phyloP scores from a whole-genome alignment of 2,797 vertebrate genomes.

The Chanos chanos region DNA sequence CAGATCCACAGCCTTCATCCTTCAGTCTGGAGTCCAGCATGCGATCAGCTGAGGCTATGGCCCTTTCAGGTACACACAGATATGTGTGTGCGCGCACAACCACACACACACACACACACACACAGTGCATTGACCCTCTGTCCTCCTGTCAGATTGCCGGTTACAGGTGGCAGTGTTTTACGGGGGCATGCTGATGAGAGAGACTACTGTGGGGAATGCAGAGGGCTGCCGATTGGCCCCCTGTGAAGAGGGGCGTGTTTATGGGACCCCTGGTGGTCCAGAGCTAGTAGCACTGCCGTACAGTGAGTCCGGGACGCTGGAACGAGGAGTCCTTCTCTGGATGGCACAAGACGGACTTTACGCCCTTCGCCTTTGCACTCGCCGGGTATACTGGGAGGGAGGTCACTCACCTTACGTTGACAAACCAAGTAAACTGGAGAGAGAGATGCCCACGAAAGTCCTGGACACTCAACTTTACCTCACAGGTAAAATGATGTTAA shows the following conservation, averaged over 20 bases:
- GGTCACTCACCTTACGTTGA: conserved; percentile 75
- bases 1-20: conserved; percentile 81
- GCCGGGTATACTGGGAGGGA: conserved; percentile 90
- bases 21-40: conserved; percentile 85
- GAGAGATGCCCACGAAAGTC: conserved; percentile 85
- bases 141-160: conserved; percentile 73
- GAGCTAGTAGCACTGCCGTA: conserved; percentile 74
- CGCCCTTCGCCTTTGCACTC: conserved; percentile 86
- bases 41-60: conserved; percentile 84
- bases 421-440: conserved; percentile 87
- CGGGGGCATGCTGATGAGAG: conserved; percentile 80
- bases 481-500: conserved; percentile 75
- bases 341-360: conserved; percentile 90
- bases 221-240: conserved; percentile 90
- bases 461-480: conserved; percentile 91
- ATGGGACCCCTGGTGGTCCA: conserved; percentile 51
- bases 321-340: conserved; percentile 87
- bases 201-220: conserved; percentile 82
- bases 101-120: neutral
- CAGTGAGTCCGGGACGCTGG: conserved; percentile 57
- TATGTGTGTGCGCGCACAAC: neutral
- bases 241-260: conserved; percentile 70
- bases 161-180: conserved; percentile 85
- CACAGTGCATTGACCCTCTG: neutral
- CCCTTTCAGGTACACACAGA: conserved; percentile 68